Percentiles rank a stretch among this genome's conserved stretches.
Evolutionary conservation across 2,113 vertebrate species (phyloP).

Genomic region (Malurus elegans): DNA sequence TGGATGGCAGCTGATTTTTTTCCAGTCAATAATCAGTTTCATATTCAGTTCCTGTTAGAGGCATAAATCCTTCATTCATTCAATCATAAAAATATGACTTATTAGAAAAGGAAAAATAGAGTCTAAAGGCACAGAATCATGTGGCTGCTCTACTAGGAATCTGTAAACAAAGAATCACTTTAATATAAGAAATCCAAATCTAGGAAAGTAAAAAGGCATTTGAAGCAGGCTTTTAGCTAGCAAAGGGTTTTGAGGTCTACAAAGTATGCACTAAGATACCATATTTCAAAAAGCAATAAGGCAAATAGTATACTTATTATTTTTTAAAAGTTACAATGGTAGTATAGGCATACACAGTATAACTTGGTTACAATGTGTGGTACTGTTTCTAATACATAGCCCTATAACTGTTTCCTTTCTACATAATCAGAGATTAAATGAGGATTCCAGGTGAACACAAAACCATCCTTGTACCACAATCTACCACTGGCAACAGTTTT

Average conservation of each 20-base stretch:
- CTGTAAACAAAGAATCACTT: slow-evolving; percentile 74
- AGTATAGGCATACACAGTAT: slow-evolving; percentile 75
- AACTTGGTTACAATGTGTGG: slow-evolving; percentile 74
- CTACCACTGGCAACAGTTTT: slow-evolving; percentile 61
- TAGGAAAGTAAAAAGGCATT: slow-evolving; percentile 71
- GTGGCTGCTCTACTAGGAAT: slow-evolving; percentile 73
- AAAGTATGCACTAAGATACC: slow-evolving; percentile 69
- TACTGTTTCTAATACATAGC: slow-evolving; percentile 68
- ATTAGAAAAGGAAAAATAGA: slow-evolving; percentile 53
- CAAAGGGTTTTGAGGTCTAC: slow-evolving; percentile 67
- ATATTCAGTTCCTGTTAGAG: not conserved
- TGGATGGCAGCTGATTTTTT: not conserved
- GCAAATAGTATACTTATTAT: slow-evolving; percentile 76
- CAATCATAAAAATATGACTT: slow-evolving; percentile 48
- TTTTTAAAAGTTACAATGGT: slow-evolving; percentile 74
- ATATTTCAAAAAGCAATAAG: slow-evolving; percentile 76
- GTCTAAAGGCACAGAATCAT: slow-evolving; percentile 75
- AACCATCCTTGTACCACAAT: slow-evolving; percentile 61
- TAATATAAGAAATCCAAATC: slow-evolving; percentile 67
- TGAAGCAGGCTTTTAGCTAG: slow-evolving; percentile 58
- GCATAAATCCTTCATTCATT: slow-evolving; percentile 50
- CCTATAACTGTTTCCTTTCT: slow-evolving; percentile 65
- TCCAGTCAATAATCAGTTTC: not conserved
- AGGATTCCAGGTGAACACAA: slow-evolving; percentile 52
- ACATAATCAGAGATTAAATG: slow-evolving; percentile 58